Evolutionary conservation across 2,113 vertebrate genomes (phyloP).

Genomic region (Butorides virescens): DNA sequence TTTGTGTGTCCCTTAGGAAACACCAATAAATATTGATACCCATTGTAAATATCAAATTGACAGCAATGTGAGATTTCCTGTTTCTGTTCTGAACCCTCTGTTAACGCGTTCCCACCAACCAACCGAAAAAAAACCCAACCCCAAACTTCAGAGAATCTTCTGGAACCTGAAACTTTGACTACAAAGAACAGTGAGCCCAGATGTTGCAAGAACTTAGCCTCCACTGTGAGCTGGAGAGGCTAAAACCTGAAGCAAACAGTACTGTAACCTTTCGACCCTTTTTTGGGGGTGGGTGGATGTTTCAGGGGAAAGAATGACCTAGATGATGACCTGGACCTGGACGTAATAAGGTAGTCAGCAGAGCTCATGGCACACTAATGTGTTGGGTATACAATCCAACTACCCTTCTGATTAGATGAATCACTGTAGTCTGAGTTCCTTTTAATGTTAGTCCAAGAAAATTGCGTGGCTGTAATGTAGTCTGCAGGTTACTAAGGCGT

Average conservation of each 20-base stretch:
- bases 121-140: fast-evolving
- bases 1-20: neutral
- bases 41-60: fast-evolving
- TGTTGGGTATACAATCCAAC: neutral
- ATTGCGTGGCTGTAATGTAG: fast-evolving
- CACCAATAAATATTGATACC: neutral
- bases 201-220: neutral
- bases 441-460: neutral
- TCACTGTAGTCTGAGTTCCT: neutral
- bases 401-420: neutral
- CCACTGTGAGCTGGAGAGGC: neutral
- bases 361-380: fast-evolving
- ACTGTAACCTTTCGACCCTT: neutral
- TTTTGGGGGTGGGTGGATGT: neutral
- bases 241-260: neutral
- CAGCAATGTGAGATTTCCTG: neutral
- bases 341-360: neutral
- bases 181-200: neutral
- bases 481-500: neutral
- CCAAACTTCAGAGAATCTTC: neutral
- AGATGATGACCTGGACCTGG: neutral
- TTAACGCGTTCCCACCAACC: neutral
- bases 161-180: neutral
- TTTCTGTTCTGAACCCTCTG: neutral
- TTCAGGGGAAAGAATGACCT: neutral